phyloP scores from a whole-genome alignment of 2,113 vertebrate genomes.

The Cettia cetti region DNA sequence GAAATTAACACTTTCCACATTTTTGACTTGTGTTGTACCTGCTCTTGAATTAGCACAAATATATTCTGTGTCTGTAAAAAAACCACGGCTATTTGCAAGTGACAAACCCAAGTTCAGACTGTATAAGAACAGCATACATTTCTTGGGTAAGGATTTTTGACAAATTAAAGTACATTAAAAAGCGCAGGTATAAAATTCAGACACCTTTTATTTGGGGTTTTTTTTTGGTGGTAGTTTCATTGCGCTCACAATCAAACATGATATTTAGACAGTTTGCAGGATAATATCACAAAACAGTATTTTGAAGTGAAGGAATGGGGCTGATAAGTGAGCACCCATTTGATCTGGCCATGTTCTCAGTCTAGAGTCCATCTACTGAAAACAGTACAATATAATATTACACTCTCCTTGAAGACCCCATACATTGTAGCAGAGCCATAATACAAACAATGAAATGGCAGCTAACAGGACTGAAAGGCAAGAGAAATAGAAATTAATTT shows the following conservation, averaged over 20 bases:
- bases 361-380: neutral
- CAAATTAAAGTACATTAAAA: neutral
- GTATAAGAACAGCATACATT: neutral
- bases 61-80: neutral
- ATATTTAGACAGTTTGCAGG: neutral
- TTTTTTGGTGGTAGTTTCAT: neutral
- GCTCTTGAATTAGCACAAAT: neutral
- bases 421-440: neutral
- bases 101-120: neutral
- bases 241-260: neutral
- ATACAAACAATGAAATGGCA: neutral
- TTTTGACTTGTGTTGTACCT: neutral
- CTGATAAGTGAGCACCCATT: neutral
- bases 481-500: neutral
- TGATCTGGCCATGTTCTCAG: neutral
- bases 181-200: neutral
- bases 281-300: neutral
- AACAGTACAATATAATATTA: neutral
- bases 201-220: accelerated
- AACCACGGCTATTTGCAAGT: neutral
- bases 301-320: neutral
- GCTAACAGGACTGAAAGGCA: neutral
- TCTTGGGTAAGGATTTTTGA: neutral
- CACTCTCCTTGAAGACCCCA: neutral
- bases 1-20: neutral